These are phyloP conservation scores for Epistrophe grossulariae DNA, from an alignment of 2,888 invertebrate species.

Conservation along the genomic window DNA sequence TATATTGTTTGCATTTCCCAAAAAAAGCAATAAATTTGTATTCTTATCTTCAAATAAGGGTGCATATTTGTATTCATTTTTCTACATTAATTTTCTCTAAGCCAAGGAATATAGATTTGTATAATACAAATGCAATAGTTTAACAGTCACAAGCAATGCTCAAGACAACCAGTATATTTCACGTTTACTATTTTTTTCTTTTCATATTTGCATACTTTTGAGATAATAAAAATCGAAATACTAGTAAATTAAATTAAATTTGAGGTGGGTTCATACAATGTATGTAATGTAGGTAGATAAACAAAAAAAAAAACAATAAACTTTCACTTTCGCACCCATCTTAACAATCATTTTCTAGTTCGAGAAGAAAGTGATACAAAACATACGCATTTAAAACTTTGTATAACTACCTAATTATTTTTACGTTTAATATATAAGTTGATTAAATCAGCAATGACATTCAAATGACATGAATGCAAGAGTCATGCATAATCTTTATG, in stretches of 20 bases:
- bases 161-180: background rate
- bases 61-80: background rate
- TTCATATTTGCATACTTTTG: background rate
- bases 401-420: constrained; percentile 42
- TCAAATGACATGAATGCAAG: background rate
- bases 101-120: background rate
- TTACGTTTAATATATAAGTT: constrained; percentile 20
- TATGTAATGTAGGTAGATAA: too few species aligned
- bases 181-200: background rate
- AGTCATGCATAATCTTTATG: background rate
- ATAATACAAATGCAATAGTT: background rate
- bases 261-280: background rate
- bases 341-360: constrained; percentile 33
- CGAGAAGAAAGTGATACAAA: constrained; percentile 43
- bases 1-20: background rate
- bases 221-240: background rate
- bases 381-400: background rate
- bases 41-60: background rate
- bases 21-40: background rate
- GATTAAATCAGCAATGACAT: constrained; percentile 11
- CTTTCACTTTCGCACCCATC: constrained; percentile 68
- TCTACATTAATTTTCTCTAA: background rate
- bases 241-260: background rate
- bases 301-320: background rate
- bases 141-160: too few species aligned